Percentiles rank a stretch among this genome's conserved stretches.
Conservation (phyloP, 1,140 invertebrate species). For the Luehdorfia chinensis region DNA sequence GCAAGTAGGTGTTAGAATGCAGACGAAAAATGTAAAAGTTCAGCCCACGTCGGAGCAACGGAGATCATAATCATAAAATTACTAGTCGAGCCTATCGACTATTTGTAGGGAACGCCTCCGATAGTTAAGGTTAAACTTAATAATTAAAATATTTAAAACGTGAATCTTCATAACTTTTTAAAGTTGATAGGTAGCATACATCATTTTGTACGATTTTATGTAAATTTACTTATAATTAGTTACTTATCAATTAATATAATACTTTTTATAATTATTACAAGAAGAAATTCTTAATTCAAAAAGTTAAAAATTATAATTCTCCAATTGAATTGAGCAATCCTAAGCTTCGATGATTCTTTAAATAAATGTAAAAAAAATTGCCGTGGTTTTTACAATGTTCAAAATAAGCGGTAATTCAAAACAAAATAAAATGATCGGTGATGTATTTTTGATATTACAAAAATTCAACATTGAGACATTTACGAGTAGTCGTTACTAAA, state of each 20-base stretch:
- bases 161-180: constrained; percentile 6
- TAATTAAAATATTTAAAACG: constrained; percentile 24
- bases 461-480: too few species aligned
- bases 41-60: constrained; percentile 28
- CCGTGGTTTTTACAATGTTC: too few species aligned
- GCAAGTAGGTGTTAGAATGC: constrained; percentile 7
- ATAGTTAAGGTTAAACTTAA: constrained; percentile 23
- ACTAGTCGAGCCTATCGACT: constrained; percentile 50
- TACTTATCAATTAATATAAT: not conserved
- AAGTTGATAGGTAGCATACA: not conserved
- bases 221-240: not conserved
- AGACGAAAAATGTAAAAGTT: constrained; percentile 5
- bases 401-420: too few species aligned
- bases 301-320: not conserved
- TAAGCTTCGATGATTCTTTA: too few species aligned
- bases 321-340: too few species aligned
- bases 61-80: constrained; percentile 61
- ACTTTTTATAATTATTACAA: not conserved
- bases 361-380: too few species aligned
- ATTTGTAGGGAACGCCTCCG: constrained; percentile 54
- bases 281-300: not conserved
- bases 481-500: not conserved
- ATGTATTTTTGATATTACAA: too few species aligned
- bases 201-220: not conserved
- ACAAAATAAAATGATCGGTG: too few species aligned